Conservation (phyloP, 2,888 invertebrate genomes). For the Apotomis capreana region DNA sequence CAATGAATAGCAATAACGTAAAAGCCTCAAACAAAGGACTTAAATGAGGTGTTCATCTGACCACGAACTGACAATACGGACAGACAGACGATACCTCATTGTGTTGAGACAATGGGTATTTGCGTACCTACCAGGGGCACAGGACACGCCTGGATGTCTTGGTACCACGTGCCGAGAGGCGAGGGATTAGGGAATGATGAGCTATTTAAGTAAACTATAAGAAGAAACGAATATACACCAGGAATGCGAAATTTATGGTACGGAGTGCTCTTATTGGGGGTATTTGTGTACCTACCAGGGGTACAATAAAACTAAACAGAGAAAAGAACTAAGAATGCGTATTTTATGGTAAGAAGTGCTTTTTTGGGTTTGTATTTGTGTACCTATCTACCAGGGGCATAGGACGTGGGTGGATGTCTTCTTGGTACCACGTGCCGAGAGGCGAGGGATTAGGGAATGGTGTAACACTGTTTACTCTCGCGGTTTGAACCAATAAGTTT, state of each 20-base stretch:
- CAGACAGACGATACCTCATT: conserved; percentile 36
- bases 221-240: not conserved
- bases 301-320: too few species aligned
- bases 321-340: too few species aligned
- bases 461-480: too few species aligned
- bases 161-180: conserved; percentile 7
- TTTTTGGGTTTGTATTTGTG: too few species aligned
- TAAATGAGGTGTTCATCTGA: conserved; percentile 33
- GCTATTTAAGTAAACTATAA: not conserved
- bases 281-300: conserved; percentile 6
- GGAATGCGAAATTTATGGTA: too few species aligned
- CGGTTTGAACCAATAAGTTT: too few species aligned
- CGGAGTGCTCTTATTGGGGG: not conserved
- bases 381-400: too few species aligned
- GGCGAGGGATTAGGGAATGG: too few species aligned
- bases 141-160: conserved; percentile 12
- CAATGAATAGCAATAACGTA: conserved; percentile 25
- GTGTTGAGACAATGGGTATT: conserved; percentile 32
- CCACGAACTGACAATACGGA: conserved; percentile 28
- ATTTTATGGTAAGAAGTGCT: too few species aligned
- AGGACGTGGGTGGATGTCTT: conserved; percentile 2
- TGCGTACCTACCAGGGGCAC: not conserved
- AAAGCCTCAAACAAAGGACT: conserved; percentile 26
- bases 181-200: not conserved
- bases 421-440: conserved; percentile 15